A percentile compares a stretch with the other conserved stretches of the same genome.
These are phyloP conservation scores for Noctua fimbriata DNA, from an alignment of 2,888 invertebrate genomes.

Conservation along the genomic window DNA sequence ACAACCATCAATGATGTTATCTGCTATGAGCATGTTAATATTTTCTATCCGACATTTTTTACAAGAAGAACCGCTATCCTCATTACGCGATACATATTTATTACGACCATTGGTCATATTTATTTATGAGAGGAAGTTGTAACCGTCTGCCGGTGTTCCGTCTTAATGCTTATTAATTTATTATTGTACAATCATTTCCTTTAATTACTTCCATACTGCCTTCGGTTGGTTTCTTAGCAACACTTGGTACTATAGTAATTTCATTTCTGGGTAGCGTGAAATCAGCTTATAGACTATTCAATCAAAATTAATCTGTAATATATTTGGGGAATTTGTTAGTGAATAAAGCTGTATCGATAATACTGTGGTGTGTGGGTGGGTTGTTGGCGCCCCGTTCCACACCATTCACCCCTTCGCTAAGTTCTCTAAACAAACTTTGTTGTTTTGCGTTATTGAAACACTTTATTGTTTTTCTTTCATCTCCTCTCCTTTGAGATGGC, in stretches of 20 bases:
- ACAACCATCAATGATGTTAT: conserved; percentile 18
- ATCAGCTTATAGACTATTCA: conserved; percentile 45
- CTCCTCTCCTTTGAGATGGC: conserved; percentile 77
- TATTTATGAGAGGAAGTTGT: conserved; percentile 60
- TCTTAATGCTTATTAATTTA: conserved; percentile 56
- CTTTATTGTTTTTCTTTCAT: conserved; percentile 88
- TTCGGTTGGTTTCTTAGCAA: conserved; percentile 44
- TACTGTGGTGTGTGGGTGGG: conserved; percentile 42
- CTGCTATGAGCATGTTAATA: conserved; percentile 12
- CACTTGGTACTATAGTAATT: conserved; percentile 20
- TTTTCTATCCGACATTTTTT: conserved; percentile 32
- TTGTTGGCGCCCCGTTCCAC: conserved; percentile 60
- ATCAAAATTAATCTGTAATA: conserved; percentile 37
- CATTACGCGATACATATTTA: conserved; percentile 41
- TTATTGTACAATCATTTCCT: conserved; percentile 55
- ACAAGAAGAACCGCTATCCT: conserved; percentile 44
- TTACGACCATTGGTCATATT: conserved; percentile 51
- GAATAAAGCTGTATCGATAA: conserved; percentile 47
- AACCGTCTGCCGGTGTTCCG: conserved; percentile 46
- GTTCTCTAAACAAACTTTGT: conserved; percentile 85
- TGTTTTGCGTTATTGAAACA: conserved; percentile 87
- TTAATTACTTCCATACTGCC: conserved; percentile 45
- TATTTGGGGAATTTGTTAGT: conserved; percentile 43
- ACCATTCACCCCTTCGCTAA: conserved; percentile 74
- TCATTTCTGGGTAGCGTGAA: conserved; percentile 28